Base-by-base conservation (phyloP, 2,888 invertebrate genomes). In the Frankliniella intonsa region DNA sequence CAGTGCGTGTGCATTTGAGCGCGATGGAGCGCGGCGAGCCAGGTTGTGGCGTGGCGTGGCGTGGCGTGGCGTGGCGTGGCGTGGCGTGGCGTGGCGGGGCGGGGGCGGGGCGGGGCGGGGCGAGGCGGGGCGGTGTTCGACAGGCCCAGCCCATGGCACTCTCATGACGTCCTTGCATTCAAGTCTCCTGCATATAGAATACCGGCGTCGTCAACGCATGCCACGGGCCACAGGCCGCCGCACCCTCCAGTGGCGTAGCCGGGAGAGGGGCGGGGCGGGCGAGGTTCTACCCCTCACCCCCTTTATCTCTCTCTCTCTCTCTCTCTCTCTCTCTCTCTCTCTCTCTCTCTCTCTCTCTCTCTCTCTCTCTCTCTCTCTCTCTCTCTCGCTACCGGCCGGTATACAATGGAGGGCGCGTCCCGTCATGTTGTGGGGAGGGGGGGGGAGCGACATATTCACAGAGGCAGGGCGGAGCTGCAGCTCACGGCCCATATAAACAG, bases 121-220 rank as follows among this genome's bases (percentile, higher is more conserved):
- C n/a, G n/a, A n/a, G n/a, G n/a, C n/a, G n/a, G n/a, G n/a, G n/a
- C 55, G 55, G 5, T 19, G 17, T 14, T 10, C 55, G 5, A 12
- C 22, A 22, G 69, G 69, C 69, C 25, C 38, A 38, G 38, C 38
- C 38, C 38, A 38, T 8, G 69, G 69, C 69, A 25, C 69, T 76
- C 25, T 25, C 22, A 22, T 76, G 69, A 12, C 69, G 69, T 76
- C 69, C 69, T 76, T 76, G 69, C 69, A 76, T 76, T 76, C 69
- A 76, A 76, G 69, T 76, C 69, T 76, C 69, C 69, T 76, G 69
- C 69, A 76, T 76, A 76, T 76, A 76, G 69, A 76, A 76, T 76
- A 76, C 69, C 22, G 17, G 55, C 17, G 25, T 17, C 69, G 69
- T 76, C 69, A 76, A 76, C 69, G 69, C 69, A 76, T 76, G 69